Conservation (phyloP, 1,140 invertebrate species). For the Scylla paramamosain region DNA sequence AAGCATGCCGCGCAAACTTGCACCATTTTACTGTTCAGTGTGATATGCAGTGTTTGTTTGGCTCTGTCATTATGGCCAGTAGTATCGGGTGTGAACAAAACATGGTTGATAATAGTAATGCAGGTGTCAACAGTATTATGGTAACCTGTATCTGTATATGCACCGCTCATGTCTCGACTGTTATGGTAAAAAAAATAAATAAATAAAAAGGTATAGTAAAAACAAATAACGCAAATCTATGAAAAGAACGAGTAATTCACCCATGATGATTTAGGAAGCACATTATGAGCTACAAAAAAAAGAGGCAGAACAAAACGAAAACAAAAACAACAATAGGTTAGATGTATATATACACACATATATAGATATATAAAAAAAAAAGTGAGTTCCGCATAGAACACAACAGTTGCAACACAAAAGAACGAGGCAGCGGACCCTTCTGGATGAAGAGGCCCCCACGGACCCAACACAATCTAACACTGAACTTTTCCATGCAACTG, state of each 20-base stretch:
- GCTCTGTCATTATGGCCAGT: too few relatives aligned
- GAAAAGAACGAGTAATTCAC: neutral
- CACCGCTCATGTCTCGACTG: too few relatives aligned
- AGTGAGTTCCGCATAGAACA: neutral
- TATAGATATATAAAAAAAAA: neutral
- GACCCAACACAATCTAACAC: neutral
- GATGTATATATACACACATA: neutral
- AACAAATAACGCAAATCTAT: too few relatives aligned
- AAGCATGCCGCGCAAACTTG: too few relatives aligned
- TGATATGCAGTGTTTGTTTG: too few relatives aligned
- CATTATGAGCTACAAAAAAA: neutral
- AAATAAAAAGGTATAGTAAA: too few relatives aligned
- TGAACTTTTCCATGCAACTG: conserved; percentile 21
- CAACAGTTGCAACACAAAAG: neutral
- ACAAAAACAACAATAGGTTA: neutral
- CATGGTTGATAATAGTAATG: too few relatives aligned
- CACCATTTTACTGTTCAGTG: too few relatives aligned
- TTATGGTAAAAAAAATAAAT: too few relatives aligned
- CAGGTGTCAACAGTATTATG: too few relatives aligned
- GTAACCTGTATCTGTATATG: too few relatives aligned
- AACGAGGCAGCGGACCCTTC: neutral
- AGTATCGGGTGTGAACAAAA: too few relatives aligned
- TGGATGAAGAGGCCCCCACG: neutral
- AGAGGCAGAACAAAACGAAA: neutral
- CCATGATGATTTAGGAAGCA: neutral